Conservation (phyloP, 2,797 vertebrate species). For the Hydrophis major region DNA sequence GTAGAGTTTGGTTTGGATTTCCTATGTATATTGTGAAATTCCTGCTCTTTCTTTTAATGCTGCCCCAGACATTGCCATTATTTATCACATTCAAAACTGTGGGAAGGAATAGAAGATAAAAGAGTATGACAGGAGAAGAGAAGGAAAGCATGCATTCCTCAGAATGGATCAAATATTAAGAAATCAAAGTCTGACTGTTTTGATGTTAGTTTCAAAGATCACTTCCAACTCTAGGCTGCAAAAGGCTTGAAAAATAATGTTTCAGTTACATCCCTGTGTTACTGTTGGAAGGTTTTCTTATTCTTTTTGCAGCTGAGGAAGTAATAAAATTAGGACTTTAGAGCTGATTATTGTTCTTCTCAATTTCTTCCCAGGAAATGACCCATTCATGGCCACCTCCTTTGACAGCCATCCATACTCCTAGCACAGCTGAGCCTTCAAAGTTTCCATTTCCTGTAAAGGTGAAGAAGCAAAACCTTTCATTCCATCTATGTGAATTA, state of each 20-base stretch:
- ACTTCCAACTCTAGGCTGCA: not conserved
- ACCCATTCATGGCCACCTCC: conserved; percentile 90
- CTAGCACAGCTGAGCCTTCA: conserved; percentile 76
- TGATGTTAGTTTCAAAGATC: not conserved
- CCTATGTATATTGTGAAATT: not conserved
- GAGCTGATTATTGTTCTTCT: not conserved
- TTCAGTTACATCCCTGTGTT: not conserved
- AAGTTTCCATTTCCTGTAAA: conserved; percentile 80
- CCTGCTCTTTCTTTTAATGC: not conserved
- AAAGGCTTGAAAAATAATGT: not conserved
- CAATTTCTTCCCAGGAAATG: conserved; percentile 84
- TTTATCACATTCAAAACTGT: not conserved
- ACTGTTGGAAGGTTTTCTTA: not conserved
- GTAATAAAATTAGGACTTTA: not conserved
- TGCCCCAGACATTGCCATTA: not conserved
- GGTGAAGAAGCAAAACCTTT: conserved; percentile 67
- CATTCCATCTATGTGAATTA: not conserved
- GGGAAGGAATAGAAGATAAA: not conserved
- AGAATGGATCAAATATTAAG: not conserved
- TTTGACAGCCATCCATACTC: conserved; percentile 84
- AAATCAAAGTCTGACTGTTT: not conserved
- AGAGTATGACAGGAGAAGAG: not conserved
- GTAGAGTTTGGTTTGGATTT: not conserved
- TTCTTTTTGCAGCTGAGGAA: not conserved
- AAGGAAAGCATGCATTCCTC: not conserved